A percentile compares a stretch with the other conserved stretches of the same genome.
These are phyloP conservation scores for Salvelinus namaycush DNA, from an alignment of 2,113 vertebrate genomes.

Conservation along the genomic window DNA sequence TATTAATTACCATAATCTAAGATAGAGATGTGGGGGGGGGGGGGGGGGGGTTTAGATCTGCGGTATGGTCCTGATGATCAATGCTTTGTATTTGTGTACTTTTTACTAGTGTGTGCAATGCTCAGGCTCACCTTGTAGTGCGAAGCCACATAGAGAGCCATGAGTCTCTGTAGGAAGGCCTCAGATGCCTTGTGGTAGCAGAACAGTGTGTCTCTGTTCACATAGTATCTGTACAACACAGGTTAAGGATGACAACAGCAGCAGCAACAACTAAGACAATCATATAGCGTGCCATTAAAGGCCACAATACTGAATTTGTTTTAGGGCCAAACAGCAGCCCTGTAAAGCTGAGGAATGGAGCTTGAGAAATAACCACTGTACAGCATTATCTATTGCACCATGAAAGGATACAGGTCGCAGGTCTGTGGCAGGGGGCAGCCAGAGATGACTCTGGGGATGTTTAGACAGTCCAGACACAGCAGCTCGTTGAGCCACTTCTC, in stretches of 20 bases:
- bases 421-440: conserved; percentile 93
- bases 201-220: conserved; percentile 96
- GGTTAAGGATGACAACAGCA: conserved; percentile 69
- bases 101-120: neutral
- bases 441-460: conserved; percentile 87
- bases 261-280: neutral
- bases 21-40: no score
- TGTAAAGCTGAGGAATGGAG: neutral
- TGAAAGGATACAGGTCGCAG: conserved; percentile 95
- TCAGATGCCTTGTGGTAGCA: conserved; percentile 98
- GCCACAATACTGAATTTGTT: neutral
- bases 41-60: no score
- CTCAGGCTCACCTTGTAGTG: conserved; percentile 89
- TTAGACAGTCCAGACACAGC: conserved; percentile 93
- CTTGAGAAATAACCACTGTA: no score
- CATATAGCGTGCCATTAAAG: neutral
- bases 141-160: conserved; percentile 97
- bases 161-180: conserved; percentile 90
- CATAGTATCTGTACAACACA: conserved; percentile 82
- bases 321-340: no score
- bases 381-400: neutral
- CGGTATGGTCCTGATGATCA: no score
- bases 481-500: conserved; percentile 98
- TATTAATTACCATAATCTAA: no score
- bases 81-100: neutral